A percentile compares a stretch with the other conserved stretches of the same genome.
Conservation (phyloP, 2,113 vertebrate species). For the Ailuropoda melanoleuca region DNA sequence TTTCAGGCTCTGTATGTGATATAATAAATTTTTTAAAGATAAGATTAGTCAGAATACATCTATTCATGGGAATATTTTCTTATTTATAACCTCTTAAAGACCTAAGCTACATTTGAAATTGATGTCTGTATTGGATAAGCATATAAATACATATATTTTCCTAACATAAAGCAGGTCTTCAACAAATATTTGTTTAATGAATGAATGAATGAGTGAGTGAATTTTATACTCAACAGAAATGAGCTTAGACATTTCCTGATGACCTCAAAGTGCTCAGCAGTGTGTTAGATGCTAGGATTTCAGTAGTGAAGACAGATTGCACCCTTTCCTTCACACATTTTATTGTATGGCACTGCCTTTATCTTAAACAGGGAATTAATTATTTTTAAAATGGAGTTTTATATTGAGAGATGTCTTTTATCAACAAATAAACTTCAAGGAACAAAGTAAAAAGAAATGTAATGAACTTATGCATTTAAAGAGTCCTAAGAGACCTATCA, state of each 20-base stretch:
- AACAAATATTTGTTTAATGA: background rate
- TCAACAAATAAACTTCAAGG: slow-evolving; percentile 28
- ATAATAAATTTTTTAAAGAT: background rate
- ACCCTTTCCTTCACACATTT: background rate
- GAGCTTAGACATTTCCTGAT: background rate
- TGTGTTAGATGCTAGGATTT: background rate
- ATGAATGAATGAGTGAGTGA: background rate
- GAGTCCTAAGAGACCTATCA: background rate
- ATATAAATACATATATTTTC: background rate
- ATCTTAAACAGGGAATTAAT: background rate
- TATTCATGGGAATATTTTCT: background rate
- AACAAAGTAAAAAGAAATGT: background rate
- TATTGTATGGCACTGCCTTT: background rate
- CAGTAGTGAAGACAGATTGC: background rate
- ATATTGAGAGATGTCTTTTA: background rate
- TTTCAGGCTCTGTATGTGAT: background rate
- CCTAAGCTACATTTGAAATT: background rate
- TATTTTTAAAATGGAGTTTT: slow-evolving; percentile 39
- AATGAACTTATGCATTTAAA: background rate
- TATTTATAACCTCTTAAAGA: slow-evolving; percentile 15
- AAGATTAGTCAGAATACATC: slow-evolving; percentile 28
- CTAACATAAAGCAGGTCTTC: background rate
- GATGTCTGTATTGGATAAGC: background rate
- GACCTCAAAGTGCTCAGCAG: background rate
- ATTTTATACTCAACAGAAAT: background rate